These are phyloP conservation scores for Malurus melanocephalus DNA, from an alignment of 2,113 vertebrate species.

Conservation along the genomic window DNA sequence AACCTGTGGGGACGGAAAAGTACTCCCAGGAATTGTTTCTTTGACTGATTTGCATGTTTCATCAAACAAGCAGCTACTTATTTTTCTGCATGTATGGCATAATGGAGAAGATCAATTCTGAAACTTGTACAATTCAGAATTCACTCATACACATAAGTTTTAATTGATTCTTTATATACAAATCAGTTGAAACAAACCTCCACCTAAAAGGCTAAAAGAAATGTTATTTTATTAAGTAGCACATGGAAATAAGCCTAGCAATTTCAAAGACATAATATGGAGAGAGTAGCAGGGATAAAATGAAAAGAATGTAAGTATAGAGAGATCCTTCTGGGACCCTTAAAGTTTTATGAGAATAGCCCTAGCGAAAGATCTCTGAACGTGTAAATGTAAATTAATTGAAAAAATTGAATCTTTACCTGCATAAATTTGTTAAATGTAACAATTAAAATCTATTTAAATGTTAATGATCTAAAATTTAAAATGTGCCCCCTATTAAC, in stretches of 20 bases:
- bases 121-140: not conserved
- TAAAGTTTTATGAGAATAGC: constrained; percentile 44
- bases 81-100: not conserved
- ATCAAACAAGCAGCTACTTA: not conserved
- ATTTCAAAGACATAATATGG: constrained; percentile 39
- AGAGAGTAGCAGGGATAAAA: constrained; percentile 8
- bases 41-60: not conserved
- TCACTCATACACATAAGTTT: not conserved
- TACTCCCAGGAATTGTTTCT: not conserved
- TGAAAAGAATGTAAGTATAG: constrained; percentile 22
- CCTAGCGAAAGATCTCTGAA: constrained; percentile 7
- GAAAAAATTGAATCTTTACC: constrained; percentile 43
- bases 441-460: constrained; percentile 63
- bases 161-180: not conserved
- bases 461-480: constrained; percentile 50
- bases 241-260: constrained; percentile 21
- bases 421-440: constrained; percentile 44
- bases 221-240: constrained; percentile 5
- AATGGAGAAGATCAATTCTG: not conserved
- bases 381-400: constrained; percentile 41
- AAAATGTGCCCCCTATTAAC: constrained; percentile 33
- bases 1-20: not conserved
- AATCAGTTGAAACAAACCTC: constrained; percentile 20
- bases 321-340: constrained; percentile 24
- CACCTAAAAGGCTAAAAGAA: constrained; percentile 6